A percentile compares a stretch with the other conserved stretches of the same genome.
These are phyloP conservation scores for Teinopalpus imperialis DNA, from an alignment of 2,888 invertebrate species.

Conservation along the genomic window DNA sequence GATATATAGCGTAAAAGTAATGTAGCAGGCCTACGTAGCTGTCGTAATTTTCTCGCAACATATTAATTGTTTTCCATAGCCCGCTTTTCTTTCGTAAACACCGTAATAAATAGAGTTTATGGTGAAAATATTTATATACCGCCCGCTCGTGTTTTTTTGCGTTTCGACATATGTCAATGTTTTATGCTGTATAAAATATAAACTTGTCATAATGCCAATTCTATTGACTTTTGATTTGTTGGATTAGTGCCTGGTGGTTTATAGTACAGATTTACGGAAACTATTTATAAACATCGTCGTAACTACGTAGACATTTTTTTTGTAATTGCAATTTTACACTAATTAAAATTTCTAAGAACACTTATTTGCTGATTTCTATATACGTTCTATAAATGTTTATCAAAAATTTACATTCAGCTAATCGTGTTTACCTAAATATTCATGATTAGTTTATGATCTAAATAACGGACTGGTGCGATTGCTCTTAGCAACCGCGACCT, in stretches of 20 bases:
- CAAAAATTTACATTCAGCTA: neutral
- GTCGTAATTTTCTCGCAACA: conserved; percentile 19
- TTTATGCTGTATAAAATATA: neutral
- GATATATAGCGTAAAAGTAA: conserved; percentile 12
- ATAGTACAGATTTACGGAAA: conserved; percentile 19
- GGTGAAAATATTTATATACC: conserved; percentile 15
- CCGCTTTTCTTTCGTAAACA: conserved; percentile 31
- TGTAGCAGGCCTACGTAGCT: neutral
- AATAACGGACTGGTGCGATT: conserved; percentile 39
- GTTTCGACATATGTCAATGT: neutral
- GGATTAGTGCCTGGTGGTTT: conserved; percentile 22
- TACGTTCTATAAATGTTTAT: neutral
- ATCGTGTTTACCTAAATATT: conserved; percentile 13
- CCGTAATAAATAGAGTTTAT: conserved; percentile 25
- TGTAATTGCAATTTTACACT: too few species aligned
- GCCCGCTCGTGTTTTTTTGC: conserved; percentile 1
- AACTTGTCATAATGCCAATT: conserved; percentile 22
- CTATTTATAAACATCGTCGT: conserved; percentile 7
- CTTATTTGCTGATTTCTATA: too few species aligned
- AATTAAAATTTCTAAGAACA: too few species aligned
- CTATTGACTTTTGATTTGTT: conserved; percentile 18
- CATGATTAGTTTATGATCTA: conserved; percentile 48
- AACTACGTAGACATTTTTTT: neutral
- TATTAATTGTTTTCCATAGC: conserved; percentile 34
- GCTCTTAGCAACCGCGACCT: conserved; percentile 51